Conservation (phyloP, 2,113 vertebrate genomes). For the Beaufortia kweichowensis region DNA sequence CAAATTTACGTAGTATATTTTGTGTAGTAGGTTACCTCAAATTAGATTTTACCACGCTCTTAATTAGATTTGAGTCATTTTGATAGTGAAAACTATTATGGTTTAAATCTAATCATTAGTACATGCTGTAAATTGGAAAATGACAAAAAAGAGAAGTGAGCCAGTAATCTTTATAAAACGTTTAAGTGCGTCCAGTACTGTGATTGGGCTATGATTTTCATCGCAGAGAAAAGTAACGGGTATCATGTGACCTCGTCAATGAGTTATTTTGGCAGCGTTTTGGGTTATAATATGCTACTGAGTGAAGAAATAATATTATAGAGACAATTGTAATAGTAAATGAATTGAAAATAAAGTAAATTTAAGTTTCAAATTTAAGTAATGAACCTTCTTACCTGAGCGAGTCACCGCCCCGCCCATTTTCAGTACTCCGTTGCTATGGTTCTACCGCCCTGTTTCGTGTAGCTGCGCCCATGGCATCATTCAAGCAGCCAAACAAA, state of each 20-base stretch:
- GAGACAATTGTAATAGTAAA: not conserved
- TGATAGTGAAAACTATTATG: no score
- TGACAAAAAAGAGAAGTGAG: no score
- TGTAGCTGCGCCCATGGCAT: not conserved
- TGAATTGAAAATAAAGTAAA: not conserved
- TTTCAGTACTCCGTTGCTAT: not conserved
- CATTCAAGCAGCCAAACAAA: slow-evolving; percentile 8
- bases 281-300: not conserved
- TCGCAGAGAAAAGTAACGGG: not conserved
- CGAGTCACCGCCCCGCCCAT: not conserved
- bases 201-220: not conserved
- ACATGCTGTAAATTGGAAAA: no score
- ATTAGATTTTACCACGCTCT: no score
- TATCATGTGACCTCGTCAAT: not conserved
- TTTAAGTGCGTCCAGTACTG: no score
- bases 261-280: not conserved
- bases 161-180: not conserved
- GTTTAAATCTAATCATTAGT: no score
- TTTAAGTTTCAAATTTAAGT: no score
- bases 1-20: no score
- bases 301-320: not conserved
- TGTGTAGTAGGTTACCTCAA: no score
- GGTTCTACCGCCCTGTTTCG: not conserved
- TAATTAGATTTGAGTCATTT: no score
- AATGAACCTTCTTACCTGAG: no score